A percentile compares a stretch with the other conserved stretches of the same genome.
Evolutionary conservation across 2,888 invertebrate species (phyloP).

Genomic region (Chrysotoxum bicinctum): DNA sequence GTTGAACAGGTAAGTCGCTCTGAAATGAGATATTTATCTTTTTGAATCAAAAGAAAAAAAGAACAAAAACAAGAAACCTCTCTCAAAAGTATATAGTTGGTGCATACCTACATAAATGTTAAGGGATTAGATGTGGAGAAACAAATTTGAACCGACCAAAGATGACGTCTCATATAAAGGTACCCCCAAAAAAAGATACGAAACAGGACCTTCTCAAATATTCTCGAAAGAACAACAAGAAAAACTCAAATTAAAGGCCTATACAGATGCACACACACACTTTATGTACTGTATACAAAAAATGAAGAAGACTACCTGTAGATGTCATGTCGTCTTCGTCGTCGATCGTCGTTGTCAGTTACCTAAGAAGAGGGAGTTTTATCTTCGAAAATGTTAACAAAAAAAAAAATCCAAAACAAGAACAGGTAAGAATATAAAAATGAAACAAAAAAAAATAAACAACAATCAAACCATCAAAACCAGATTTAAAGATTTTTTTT

Average conservation of each 20-base stretch:
- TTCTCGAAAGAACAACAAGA: constrained; percentile 17
- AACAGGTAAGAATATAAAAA: constrained; percentile 40
- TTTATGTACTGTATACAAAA: neutral
- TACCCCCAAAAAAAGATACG: constrained; percentile 1
- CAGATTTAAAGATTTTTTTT: constrained; percentile 33
- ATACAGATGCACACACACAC: constrained; percentile 8
- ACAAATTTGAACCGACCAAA: constrained; percentile 7
- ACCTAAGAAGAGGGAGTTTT: constrained; percentile 66
- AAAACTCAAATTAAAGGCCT: constrained; percentile 28
- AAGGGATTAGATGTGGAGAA: constrained; percentile 40
- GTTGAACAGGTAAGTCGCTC: constrained; percentile 28
- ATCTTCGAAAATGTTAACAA: constrained; percentile 47
- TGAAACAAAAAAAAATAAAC: constrained; percentile 46
- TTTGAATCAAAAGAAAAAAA: constrained; percentile 40
- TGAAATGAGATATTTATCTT: constrained; percentile 63
- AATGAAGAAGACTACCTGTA: constrained; percentile 54
- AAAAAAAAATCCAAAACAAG: constrained; percentile 20
- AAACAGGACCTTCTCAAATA: constrained; percentile 59
- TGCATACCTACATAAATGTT: neutral
- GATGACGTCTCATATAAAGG: neutral
- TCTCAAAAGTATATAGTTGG: neutral
- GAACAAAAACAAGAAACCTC: constrained; percentile 38
- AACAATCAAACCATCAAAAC: constrained; percentile 54
- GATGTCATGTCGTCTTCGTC: neutral
- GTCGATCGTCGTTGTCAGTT: constrained; percentile 46